Base-by-base conservation (phyloP, 2,113 vertebrate genomes). In the Ascaphus truei region DNA sequence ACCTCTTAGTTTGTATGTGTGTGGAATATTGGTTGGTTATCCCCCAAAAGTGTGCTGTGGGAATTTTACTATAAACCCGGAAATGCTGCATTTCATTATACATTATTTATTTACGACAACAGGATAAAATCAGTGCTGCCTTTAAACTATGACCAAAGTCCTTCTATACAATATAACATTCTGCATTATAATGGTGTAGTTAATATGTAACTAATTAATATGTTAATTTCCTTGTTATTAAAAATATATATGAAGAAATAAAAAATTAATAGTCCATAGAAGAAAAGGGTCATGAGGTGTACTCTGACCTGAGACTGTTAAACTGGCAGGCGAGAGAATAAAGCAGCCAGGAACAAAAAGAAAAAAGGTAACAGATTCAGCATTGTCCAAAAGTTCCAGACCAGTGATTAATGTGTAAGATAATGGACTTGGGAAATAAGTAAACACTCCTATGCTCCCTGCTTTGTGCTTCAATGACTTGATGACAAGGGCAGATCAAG, bases 361-460 rank as follows among this genome's bases (percentile, higher is more conserved):
- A 74, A 73, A 75, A 85, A 88, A 87, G 80, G 90, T 85, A 93
- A 93, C 92, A 94, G 94, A 96, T 94, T 93, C 94, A 89, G 92
- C 90, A 90, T 93, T 96, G 94, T 97, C 95, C 94, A 92, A 88
- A 97, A 95, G 93, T 98, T 96, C 92, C 92, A 92, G 91, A 88
- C 91, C 89, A 88, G 92, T 98, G 96, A 98, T 98, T 99, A 99
- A 98, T 98, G 96, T 94, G 93, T 93, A 91, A 95, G 95, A 96
- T 99, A 98, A 99, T 99, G 95, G 95, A 95, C 95, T 96, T 95
- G 94, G 95, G 96, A 98, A 98, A 98, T 98, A 95, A 98, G 93
- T 98, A 99, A 99, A 98, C 96, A 98, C 95, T 98, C 95, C 94
- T 92, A 85, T 93, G 93, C 93, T 98, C 93, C 93, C 92, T 91